Evolutionary conservation across 1,140 invertebrate species (phyloP).

Genomic region (Diplogasteroides magnus): DNA sequence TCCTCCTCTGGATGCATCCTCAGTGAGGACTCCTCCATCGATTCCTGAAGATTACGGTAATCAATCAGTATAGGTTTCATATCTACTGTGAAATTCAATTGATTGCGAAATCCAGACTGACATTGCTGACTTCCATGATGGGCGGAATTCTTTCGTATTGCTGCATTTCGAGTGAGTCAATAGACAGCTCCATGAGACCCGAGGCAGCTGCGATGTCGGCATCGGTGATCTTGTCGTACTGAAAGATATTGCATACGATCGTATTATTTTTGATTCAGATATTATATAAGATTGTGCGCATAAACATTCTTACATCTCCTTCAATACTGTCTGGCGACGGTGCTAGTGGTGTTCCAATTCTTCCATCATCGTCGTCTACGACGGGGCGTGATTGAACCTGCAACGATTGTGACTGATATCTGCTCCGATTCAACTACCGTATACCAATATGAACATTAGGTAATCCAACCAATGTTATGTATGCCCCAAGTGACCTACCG

Average conservation of each 20-base stretch:
- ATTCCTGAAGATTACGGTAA: too few species aligned
- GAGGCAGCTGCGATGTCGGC: slow-evolving; percentile 9
- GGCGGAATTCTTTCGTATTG: not conserved
- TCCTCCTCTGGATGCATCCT: slow-evolving; percentile 25
- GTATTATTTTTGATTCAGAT: too few species aligned
- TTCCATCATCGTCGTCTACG: not conserved
- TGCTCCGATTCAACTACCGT: slow-evolving; percentile 38
- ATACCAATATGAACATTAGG: slow-evolving; percentile 22
- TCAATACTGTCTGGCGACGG: not conserved
- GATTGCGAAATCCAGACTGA: not conserved
- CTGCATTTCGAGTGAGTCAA: not conserved
- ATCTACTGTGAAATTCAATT: too few species aligned
- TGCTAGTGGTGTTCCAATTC: not conserved
- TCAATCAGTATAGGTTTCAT: too few species aligned
- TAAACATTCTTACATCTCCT: not conserved
- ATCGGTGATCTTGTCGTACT: not conserved
- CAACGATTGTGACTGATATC: slow-evolving; percentile 41
- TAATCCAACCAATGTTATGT: slow-evolving; percentile 24
- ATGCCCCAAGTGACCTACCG: slow-evolving; percentile 30
- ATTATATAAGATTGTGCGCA: too few species aligned
- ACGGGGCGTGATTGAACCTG: not conserved
- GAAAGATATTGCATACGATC: not conserved
- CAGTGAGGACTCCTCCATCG: slow-evolving; percentile 13
- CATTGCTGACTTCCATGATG: not conserved
- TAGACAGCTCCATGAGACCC: slow-evolving; percentile 1